Evolutionary conservation across 2,797 vertebrate genomes (phyloP).

Genomic region (Streptopelia turtur): DNA sequence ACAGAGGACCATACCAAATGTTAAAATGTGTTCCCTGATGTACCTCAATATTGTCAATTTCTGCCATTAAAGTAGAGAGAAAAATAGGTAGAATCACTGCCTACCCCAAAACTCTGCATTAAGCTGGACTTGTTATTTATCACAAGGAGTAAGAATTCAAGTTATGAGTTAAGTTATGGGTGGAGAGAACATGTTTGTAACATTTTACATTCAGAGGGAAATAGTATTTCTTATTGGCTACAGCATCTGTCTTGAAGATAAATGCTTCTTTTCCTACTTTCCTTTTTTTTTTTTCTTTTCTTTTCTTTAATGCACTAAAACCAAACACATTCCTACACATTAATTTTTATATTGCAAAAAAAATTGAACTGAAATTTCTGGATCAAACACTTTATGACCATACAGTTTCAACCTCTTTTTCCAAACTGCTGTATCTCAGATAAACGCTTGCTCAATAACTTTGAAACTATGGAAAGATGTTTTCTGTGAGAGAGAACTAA

Average conservation of each 20-base stretch:
- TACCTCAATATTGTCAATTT: not conserved
- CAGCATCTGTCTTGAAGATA: not conserved
- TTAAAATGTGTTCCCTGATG: fast-evolving
- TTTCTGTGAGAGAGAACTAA: not conserved
- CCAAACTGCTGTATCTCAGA: not conserved
- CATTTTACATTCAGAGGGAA: not conserved
- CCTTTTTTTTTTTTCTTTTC: too few relatives aligned
- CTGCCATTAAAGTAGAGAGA: not conserved
- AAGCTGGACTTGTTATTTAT: not conserved
- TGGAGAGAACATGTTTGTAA: not conserved
- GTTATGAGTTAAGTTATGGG: not conserved
- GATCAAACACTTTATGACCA: not conserved
- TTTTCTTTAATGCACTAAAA: not conserved
- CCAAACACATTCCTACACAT: not conserved
- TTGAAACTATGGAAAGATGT: not conserved
- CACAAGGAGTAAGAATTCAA: not conserved
- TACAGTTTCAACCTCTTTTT: not conserved
- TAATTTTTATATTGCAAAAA: not conserved
- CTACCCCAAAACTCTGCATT: not conserved
- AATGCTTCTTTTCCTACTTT: not conserved
- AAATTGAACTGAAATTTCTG: not conserved
- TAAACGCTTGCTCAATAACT: not conserved
- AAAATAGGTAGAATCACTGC: not conserved
- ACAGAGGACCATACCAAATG: not conserved
- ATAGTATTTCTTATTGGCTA: not conserved